Conservation (phyloP, 2,888 invertebrate genomes). For the Yponomeuta plumbellus region DNA sequence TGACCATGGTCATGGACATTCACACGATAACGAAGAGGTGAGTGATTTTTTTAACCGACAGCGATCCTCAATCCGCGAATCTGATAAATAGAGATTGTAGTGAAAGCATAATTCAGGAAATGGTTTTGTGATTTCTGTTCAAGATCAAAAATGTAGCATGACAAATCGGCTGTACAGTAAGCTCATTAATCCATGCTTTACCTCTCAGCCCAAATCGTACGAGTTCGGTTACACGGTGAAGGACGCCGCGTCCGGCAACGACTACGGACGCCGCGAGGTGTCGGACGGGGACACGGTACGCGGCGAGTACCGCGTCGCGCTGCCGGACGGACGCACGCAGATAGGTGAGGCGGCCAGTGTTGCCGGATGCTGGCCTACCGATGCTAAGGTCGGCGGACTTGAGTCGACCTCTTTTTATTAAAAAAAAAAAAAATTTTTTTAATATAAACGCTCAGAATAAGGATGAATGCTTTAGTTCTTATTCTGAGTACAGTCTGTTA, state of each 20-base stretch:
- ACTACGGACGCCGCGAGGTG: constrained; percentile 82
- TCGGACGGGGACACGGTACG: constrained; percentile 84
- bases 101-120: too few species aligned
- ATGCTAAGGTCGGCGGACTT: too few species aligned
- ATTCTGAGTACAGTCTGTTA: too few species aligned
- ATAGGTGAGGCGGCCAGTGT: constrained; percentile 60
- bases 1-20: constrained; percentile 41
- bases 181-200: background rate
- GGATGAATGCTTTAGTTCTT: too few species aligned
- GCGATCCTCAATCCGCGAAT: background rate
- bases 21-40: constrained; percentile 65
- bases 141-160: too few species aligned
- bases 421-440: too few species aligned
- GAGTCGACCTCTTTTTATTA: too few species aligned
- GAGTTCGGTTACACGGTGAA: constrained; percentile 88
- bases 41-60: constrained; percentile 24
- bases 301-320: constrained; percentile 81
- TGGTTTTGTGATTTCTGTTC: too few species aligned
- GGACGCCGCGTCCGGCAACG: constrained; percentile 84
- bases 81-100: too few species aligned
- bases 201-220: constrained; percentile 82
- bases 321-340: constrained; percentile 81
- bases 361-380: background rate
- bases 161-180: background rate
- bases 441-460: too few species aligned